Conservation (phyloP, 1,140 invertebrate genomes). For the Epicauta chinensis region DNA sequence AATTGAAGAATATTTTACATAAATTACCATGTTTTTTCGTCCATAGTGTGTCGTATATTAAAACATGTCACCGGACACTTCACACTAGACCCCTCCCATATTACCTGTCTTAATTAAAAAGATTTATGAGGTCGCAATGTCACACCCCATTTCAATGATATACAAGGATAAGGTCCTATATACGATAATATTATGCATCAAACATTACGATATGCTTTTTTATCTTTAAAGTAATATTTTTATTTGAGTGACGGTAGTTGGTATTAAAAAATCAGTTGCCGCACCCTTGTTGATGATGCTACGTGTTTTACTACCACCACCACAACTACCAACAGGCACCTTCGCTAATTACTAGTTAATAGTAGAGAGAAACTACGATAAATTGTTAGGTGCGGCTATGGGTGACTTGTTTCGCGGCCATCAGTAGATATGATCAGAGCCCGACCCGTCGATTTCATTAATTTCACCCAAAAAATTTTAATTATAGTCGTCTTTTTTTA, state of each 20-base stretch:
- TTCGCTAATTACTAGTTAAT: conserved; percentile 31
- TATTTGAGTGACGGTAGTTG: conserved; percentile 16
- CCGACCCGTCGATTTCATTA: conserved; percentile 4
- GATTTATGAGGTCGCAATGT: conserved; percentile 25
- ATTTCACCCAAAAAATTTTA: no score
- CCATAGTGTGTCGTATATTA: conserved; percentile 12
- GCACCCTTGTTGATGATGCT: conserved; percentile 13
- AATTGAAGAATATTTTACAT: conserved; percentile 2
- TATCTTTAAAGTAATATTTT: conserved; percentile 28
- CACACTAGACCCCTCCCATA: conserved; percentile 20
- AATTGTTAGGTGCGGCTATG: background rate
- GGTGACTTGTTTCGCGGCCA: conserved; percentile 1
- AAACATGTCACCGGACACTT: conserved; percentile 22
- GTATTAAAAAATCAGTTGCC: conserved; percentile 26
- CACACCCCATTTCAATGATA: conserved; percentile 27
- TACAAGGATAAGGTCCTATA: conserved; percentile 9
- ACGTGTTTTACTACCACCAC: no score
- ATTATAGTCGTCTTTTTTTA: no score
- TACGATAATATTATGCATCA: conserved; percentile 22
- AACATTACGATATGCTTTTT: conserved; percentile 28
- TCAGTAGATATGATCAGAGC: conserved; percentile 10
- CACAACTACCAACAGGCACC: conserved; percentile 23
- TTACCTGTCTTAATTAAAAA: conserved; percentile 24
- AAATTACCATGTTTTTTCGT: background rate
- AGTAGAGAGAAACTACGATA: conserved; percentile 10